phyloP scores from a whole-genome alignment of 23 tunicate genomes.

The Oikopleura vanhoeffeni region DNA sequence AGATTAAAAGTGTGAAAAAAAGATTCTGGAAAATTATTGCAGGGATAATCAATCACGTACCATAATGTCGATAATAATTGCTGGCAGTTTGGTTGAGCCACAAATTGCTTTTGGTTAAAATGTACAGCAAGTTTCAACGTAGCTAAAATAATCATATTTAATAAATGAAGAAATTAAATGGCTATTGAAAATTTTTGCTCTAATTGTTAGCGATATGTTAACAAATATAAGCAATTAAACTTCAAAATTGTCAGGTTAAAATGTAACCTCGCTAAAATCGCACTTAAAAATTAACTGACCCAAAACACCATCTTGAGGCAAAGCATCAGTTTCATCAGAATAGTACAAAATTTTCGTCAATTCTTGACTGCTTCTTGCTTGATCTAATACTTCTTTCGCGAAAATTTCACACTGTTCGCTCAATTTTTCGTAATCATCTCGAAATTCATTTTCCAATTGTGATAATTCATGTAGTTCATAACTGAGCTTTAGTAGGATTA shows the following conservation, averaged over 20 bases:
- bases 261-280: no score
- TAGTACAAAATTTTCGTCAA: not conserved
- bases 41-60: no score
- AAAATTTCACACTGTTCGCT: not conserved
- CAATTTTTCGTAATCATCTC: not conserved
- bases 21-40: no score
- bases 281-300: no score
- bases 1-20: no score
- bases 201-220: no score
- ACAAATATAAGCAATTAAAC: no score
- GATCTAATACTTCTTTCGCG: not conserved
- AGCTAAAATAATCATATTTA: no score
- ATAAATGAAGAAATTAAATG: no score
- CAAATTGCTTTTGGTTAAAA: conserved; percentile 13
- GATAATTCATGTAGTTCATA: not conserved
- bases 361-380: not conserved
- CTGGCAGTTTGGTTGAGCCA: conserved; percentile 13
- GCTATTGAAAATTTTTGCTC: no score
- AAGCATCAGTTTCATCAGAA: conserved; percentile 3
- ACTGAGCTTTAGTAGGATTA: not conserved
- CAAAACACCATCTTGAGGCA: not conserved
- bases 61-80: not conserved
- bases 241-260: no score
- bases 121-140: conserved; percentile 1
- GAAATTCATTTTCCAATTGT: conserved; percentile 9